Conservation (phyloP, 2,113 vertebrate genomes). For the Paedocypris sp. region DNA sequence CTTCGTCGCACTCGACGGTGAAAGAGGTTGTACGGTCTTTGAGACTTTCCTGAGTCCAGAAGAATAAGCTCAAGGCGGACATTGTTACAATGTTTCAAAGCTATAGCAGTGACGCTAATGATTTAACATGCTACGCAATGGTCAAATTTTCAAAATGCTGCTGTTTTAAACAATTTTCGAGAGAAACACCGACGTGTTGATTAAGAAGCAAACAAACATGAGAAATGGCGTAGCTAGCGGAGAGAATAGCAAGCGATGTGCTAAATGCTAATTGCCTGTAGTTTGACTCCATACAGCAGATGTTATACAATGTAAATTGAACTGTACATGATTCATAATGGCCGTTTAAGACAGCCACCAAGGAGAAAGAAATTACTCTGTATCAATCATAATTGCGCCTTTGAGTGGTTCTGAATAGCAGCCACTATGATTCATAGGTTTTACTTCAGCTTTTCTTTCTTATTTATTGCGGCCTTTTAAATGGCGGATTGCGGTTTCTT, state of each 20-base stretch:
- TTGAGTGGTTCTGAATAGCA: background rate
- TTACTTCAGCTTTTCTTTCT: background rate
- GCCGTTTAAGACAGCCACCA: slow-evolving; percentile 13
- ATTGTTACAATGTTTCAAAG: too few species aligned
- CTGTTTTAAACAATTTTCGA: too few species aligned
- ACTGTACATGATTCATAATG: slow-evolving; percentile 15
- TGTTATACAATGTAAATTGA: slow-evolving; percentile 6
- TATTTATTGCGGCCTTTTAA: background rate
- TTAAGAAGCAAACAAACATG: too few species aligned
- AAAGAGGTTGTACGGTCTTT: too few species aligned
- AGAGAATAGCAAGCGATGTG: too few species aligned
- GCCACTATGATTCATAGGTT: slow-evolving; percentile 10
- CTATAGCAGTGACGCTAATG: too few species aligned
- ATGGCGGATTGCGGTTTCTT: slow-evolving; percentile 16
- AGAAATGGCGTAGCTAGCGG: too few species aligned
- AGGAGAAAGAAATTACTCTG: slow-evolving; percentile 12
- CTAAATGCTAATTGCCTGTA: background rate
- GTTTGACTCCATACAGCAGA: background rate
- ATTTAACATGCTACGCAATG: too few species aligned
- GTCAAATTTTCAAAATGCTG: too few species aligned
- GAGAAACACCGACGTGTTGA: too few species aligned
- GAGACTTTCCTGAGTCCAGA: too few species aligned
- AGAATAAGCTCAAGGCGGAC: too few species aligned
- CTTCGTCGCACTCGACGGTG: background rate
- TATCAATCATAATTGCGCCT: slow-evolving; percentile 29